A percentile compares a stretch with the other conserved stretches of the same genome.
Evolutionary conservation across 2,113 vertebrate genomes (phyloP).

Genomic region (Hemichromis elongatus): DNA sequence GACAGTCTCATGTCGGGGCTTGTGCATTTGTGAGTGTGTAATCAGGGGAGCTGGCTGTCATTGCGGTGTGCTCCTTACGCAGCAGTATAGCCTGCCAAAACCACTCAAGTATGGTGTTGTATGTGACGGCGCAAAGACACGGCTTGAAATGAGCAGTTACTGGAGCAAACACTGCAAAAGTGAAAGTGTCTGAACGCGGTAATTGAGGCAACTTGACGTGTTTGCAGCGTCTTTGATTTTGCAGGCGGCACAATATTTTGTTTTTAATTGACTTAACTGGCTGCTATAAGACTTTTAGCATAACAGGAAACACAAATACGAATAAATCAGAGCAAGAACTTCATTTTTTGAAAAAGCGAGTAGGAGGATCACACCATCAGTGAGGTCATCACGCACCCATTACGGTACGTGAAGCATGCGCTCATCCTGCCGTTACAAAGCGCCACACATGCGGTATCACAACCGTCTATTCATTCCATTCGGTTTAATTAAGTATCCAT

Average conservation of each 20-base stretch:
- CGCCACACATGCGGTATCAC: neutral
- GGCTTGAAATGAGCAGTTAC: neutral
- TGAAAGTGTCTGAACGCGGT: neutral
- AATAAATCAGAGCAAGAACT: neutral
- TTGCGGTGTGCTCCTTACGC: neutral
- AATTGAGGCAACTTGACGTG: neutral
- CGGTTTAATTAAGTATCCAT: neutral
- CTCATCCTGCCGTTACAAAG: neutral
- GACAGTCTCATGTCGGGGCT: slow-evolving; percentile 24
- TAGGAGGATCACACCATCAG: neutral
- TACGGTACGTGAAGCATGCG: slow-evolving; percentile 1
- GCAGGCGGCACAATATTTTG: neutral
- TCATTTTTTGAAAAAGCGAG: neutral
- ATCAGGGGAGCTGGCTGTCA: neutral
- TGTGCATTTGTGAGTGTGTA: neutral
- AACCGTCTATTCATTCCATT: neutral
- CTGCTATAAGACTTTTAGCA: neutral
- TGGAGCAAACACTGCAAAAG: neutral
- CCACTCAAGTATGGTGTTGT: neutral
- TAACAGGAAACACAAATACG: neutral
- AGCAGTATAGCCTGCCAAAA: neutral
- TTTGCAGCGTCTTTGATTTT: neutral
- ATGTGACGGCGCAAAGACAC: neutral
- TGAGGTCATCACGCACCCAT: slow-evolving; percentile 45
- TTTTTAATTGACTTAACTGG: neutral